Conservation (phyloP, 2,113 vertebrate genomes). For the Campylomormyrus tamandua region DNA sequence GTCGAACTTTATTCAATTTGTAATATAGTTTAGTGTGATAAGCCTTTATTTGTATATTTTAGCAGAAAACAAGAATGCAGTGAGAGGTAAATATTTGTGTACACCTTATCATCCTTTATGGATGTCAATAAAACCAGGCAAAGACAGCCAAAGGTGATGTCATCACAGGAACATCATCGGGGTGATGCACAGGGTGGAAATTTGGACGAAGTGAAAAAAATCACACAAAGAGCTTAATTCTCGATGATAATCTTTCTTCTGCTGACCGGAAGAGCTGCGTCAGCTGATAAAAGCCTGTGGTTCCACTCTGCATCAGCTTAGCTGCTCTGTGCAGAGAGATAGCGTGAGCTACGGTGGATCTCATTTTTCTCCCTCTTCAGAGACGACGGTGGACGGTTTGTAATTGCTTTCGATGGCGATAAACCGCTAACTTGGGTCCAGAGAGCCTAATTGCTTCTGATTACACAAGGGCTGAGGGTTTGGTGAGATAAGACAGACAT, state of each 20-base stretch:
- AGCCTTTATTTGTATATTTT: background rate
- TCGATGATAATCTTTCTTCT: conserved; percentile 1
- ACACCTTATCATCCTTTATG: background rate
- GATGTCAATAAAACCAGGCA: background rate
- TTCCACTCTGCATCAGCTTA: background rate
- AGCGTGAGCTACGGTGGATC: background rate
- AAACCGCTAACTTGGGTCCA: conserved; percentile 5
- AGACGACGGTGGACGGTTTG: background rate
- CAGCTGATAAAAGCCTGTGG: background rate
- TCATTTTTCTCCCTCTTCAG: conserved; percentile 11
- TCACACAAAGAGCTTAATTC: background rate
- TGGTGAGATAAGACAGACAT: background rate
- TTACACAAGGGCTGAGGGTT: background rate
- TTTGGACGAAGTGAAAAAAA: background rate
- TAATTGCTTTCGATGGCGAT: conserved; percentile 7
- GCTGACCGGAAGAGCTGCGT: background rate
- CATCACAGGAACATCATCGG: no score
- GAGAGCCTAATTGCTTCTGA: conserved; percentile 6
- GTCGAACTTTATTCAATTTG: background rate
- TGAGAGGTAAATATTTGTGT: background rate
- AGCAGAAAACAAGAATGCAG: background rate
- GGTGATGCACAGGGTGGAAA: background rate
- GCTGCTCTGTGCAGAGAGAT: conserved; percentile 8
- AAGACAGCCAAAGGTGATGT: background rate
- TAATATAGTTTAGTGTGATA: background rate